These are phyloP conservation scores for Cephalopachus bancanus DNA, from an alignment of 2,797 vertebrate genomes.

Conservation along the genomic window DNA sequence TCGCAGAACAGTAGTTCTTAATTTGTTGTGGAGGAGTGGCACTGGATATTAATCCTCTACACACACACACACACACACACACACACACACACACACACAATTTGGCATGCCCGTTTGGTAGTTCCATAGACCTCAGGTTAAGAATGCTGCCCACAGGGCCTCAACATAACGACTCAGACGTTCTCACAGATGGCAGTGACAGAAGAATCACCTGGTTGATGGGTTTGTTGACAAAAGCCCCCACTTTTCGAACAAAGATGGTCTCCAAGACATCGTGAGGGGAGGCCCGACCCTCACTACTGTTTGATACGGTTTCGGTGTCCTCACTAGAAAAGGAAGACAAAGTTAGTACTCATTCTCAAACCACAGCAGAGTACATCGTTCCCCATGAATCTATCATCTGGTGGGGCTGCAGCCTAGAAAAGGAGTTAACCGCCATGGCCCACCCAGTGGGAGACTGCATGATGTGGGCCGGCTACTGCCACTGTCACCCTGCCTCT, in stretches of 20 bases:
- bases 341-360: neutral
- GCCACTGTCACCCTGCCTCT: neutral
- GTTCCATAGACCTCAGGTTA: neutral
- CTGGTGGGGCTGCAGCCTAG: neutral
- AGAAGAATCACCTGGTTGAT: slow-evolving; percentile 89
- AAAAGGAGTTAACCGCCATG: neutral
- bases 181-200: neutral
- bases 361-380: neutral
- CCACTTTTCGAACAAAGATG: slow-evolving; percentile 96
- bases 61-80: neutral
- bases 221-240: slow-evolving; percentile 98
- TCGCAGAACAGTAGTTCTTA: neutral
- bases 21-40: neutral
- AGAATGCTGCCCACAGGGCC: neutral
- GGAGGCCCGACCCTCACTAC: slow-evolving; percentile 90
- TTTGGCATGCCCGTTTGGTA: neutral
- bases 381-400: neutral
- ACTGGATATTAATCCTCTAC: neutral
- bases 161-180: neutral
- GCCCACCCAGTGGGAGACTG: neutral
- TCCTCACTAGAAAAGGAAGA: slow-evolving; percentile 89
- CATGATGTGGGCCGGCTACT: neutral
- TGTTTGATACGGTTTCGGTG: slow-evolving; percentile 92
- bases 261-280: slow-evolving; percentile 93
- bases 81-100: neutral